Conservation (phyloP, 2,113 vertebrate species). For the Bubo bubo region DNA sequence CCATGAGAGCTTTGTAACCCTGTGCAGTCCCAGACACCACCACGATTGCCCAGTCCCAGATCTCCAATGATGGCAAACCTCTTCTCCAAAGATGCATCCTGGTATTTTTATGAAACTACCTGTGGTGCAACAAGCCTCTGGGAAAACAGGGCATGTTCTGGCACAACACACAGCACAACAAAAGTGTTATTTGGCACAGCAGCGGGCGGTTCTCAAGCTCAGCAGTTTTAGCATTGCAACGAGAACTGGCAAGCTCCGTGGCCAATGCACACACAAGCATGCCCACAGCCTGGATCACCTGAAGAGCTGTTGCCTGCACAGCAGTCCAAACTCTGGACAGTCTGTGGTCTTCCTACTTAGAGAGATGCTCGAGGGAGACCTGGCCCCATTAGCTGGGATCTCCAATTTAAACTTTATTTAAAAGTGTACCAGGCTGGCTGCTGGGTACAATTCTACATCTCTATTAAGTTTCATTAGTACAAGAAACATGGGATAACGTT, state of each 20-base stretch:
- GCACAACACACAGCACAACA: accelerated
- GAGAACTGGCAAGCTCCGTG: neutral
- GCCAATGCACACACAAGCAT: accelerated
- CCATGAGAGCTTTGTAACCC: neutral
- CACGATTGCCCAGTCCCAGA: neutral
- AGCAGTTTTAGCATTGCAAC: neutral
- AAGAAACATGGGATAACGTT: neutral
- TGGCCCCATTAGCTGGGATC: neutral
- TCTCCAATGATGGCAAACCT: neutral
- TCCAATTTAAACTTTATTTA: neutral
- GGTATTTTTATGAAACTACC: neutral
- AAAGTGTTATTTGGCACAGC: accelerated
- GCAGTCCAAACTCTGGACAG: neutral
- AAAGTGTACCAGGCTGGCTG: neutral
- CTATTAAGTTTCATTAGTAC: neutral
- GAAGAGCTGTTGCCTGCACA: neutral
- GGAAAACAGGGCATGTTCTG: neutral
- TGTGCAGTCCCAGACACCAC: neutral
- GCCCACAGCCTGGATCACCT: accelerated
- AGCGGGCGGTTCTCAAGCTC: accelerated
- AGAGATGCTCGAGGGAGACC: neutral
- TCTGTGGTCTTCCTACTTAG: neutral
- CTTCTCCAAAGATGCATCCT: neutral
- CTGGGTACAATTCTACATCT: neutral
- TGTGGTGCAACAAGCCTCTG: accelerated